Conservation (phyloP, 2,797 vertebrate genomes). For the Aplochiton taeniatus region DNA sequence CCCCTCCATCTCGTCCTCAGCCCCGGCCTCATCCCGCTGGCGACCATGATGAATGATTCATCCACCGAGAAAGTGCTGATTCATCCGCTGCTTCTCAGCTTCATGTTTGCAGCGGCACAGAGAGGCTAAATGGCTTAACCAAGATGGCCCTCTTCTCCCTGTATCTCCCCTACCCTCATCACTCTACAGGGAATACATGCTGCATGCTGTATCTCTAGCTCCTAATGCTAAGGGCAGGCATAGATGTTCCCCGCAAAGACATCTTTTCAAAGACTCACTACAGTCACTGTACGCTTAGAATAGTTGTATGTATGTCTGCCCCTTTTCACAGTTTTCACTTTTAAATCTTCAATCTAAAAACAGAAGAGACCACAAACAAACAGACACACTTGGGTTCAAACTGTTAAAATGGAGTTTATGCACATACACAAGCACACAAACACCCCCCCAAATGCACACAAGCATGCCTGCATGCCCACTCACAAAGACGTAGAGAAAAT, state of each 20-base stretch:
- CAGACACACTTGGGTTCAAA: too few relatives aligned
- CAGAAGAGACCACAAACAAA: too few relatives aligned
- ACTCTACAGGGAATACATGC: neutral
- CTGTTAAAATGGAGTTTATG: too few relatives aligned
- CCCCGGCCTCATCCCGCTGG: neutral
- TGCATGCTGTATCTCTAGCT: neutral
- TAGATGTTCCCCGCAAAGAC: too few relatives aligned
- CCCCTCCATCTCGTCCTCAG: neutral
- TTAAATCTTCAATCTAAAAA: too few relatives aligned
- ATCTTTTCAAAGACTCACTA: too few relatives aligned
- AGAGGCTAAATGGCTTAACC: constrained; percentile 28
- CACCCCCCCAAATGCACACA: too few relatives aligned
- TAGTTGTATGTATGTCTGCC: too few relatives aligned
- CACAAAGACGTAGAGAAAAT: neutral
- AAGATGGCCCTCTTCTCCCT: constrained; percentile 1
- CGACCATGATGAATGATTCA: constrained; percentile 53
- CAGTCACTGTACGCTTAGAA: too few relatives aligned
- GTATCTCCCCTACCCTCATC: neutral
- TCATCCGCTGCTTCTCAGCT: constrained; percentile 32
- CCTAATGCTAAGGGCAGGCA: neutral
- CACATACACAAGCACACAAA: too few relatives aligned
- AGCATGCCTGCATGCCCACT: neutral
- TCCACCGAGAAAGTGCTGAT: constrained; percentile 35
- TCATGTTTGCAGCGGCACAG: neutral
- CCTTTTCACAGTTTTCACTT: too few relatives aligned